A percentile compares a stretch with the other conserved stretches of the same genome.
phyloP scores from a whole-genome alignment of 2,888 invertebrate species.

The Drosophila hamatofila region DNA sequence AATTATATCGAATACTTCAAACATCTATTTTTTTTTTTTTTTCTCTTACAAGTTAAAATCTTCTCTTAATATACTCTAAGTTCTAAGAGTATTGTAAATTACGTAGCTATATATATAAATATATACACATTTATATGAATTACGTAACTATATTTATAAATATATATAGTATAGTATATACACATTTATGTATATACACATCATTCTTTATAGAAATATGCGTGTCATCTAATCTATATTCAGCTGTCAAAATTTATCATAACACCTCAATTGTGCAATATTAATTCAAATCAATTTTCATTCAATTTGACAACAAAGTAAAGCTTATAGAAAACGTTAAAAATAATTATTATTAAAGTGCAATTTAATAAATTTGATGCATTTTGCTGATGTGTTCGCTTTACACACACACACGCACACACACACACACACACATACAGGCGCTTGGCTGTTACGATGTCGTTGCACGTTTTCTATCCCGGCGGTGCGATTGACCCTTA shows the following conservation, averaged over 20 bases:
- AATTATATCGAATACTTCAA: too few relatives aligned
- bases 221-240: background rate
- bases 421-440: background rate
- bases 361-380: background rate
- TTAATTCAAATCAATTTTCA: background rate
- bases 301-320: background rate
- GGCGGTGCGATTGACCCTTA: slow-evolving; percentile 39
- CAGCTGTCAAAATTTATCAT: background rate
- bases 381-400: background rate
- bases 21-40: too few relatives aligned
- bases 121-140: too few relatives aligned
- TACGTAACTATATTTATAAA: too few relatives aligned
- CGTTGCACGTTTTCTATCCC: slow-evolving; percentile 22
- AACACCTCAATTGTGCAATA: background rate
- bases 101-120: too few relatives aligned
- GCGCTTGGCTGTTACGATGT: background rate
- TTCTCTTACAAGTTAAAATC: too few relatives aligned
- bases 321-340: background rate
- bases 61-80: too few relatives aligned
- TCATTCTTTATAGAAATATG: background rate
- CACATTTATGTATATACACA: background rate
- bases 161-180: too few relatives aligned
- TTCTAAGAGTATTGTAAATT: too few relatives aligned
- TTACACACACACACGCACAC: background rate
- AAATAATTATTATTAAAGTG: slow-evolving; percentile 8